phyloP scores from a whole-genome alignment of 2,888 invertebrate species.

The Dysmachus trigonus region DNA sequence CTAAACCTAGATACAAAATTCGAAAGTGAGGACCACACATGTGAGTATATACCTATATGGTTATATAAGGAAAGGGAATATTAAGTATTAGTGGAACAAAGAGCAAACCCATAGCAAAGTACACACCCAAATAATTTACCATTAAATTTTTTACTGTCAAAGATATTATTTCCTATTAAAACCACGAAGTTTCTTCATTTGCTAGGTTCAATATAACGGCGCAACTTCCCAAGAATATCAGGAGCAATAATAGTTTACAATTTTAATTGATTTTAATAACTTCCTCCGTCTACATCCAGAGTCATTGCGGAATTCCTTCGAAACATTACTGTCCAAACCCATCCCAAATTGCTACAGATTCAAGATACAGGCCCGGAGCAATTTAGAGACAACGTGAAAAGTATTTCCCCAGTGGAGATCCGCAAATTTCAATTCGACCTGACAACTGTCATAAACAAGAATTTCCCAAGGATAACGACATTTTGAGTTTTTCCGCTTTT shows the following conservation, averaged over 20 bases:
- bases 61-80: too few relatives aligned
- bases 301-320: neutral
- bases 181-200: too few relatives aligned
- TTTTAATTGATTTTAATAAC: neutral
- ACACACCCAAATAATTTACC: too few relatives aligned
- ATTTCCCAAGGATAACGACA: slow-evolving; percentile 20
- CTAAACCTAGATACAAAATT: too few relatives aligned
- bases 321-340: neutral
- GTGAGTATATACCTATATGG: too few relatives aligned
- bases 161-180: too few relatives aligned
- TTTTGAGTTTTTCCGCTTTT: slow-evolving; percentile 33
- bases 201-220: too few relatives aligned
- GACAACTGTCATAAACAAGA: slow-evolving; percentile 55
- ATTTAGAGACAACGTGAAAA: neutral
- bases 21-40: too few relatives aligned
- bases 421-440: slow-evolving; percentile 53
- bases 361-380: neutral
- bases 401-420: neutral
- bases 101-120: too few relatives aligned
- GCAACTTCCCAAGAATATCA: neutral
- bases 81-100: too few relatives aligned
- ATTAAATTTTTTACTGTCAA: too few relatives aligned
- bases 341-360: neutral
- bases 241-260: neutral
- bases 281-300: neutral